Conservation (phyloP, 2,113 vertebrate species). For the Colius striatus region DNA sequence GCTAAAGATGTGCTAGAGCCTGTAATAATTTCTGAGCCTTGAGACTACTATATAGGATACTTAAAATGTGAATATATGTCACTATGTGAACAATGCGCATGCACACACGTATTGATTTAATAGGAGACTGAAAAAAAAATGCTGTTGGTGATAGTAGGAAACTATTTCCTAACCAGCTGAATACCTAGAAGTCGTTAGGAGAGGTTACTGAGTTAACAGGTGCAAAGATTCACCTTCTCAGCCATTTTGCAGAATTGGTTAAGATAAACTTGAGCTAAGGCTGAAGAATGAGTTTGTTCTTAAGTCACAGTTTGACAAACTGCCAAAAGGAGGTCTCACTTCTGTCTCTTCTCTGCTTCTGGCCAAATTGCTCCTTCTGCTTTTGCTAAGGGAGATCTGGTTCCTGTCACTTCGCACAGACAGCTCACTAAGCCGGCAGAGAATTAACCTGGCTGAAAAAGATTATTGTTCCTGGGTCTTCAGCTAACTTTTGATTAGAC, state of each 20-base stretch:
- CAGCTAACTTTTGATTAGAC: neutral
- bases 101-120: neutral
- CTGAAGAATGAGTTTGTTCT: neutral
- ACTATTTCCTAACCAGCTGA: neutral
- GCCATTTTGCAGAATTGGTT: neutral
- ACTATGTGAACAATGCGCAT: neutral
- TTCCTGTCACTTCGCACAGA: neutral
- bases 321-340: neutral
- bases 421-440: neutral
- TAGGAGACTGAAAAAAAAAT: neutral
- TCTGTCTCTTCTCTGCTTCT: neutral
- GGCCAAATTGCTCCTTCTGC: neutral
- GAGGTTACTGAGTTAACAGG: neutral
- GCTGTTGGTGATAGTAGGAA: neutral
- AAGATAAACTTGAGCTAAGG: neutral
- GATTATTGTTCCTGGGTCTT: neutral
- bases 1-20: neutral
- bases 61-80: fast-evolving
- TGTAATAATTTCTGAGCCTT: neutral
- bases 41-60: neutral
- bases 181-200: neutral
- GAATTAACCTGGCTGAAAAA: neutral
- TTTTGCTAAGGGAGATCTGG: neutral
- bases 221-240: neutral
- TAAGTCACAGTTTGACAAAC: neutral